Conservation (phyloP, 1,140 invertebrate species). For the Lepidurus packardi region DNA sequence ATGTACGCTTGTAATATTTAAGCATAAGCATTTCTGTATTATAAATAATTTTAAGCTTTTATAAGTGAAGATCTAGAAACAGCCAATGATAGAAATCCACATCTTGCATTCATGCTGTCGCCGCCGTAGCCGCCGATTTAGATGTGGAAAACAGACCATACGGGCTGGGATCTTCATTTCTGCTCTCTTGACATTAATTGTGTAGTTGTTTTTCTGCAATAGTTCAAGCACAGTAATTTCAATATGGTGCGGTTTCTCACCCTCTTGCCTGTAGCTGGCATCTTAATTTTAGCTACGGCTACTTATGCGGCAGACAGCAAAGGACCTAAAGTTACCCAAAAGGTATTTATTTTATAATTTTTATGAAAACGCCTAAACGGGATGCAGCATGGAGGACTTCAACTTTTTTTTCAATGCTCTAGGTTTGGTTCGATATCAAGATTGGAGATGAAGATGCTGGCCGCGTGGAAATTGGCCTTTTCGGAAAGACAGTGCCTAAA, state of each 20-base stretch:
- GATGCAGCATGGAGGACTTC: background rate
- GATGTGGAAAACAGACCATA: background rate
- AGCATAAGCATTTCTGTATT: background rate
- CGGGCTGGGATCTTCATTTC: background rate
- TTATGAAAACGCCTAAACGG: background rate
- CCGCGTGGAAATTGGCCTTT: constrained; percentile 82
- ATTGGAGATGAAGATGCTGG: constrained; percentile 73
- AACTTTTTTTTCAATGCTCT: constrained; percentile 25
- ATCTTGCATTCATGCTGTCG: background rate
- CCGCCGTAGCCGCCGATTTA: background rate
- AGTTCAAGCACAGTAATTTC: background rate
- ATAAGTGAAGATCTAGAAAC: background rate
- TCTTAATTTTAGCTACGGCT: constrained; percentile 6
- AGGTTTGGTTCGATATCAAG: constrained; percentile 92
- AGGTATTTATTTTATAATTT: constrained; percentile 24
- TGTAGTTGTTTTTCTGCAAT: background rate
- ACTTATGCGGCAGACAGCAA: constrained; percentile 26
- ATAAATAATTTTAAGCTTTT: background rate
- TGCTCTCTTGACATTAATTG: background rate
- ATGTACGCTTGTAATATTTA: background rate
- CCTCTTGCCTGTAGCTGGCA: constrained; percentile 6
- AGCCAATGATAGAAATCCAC: constrained; percentile 28
- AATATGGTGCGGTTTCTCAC: background rate
- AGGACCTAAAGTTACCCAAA: constrained; percentile 33
- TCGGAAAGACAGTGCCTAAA: constrained; percentile 91